Percentiles rank a stretch among this genome's conserved stretches.
Conservation (phyloP, 64 coral and sea anemone genomes). For the Stylophora pistillata region DNA sequence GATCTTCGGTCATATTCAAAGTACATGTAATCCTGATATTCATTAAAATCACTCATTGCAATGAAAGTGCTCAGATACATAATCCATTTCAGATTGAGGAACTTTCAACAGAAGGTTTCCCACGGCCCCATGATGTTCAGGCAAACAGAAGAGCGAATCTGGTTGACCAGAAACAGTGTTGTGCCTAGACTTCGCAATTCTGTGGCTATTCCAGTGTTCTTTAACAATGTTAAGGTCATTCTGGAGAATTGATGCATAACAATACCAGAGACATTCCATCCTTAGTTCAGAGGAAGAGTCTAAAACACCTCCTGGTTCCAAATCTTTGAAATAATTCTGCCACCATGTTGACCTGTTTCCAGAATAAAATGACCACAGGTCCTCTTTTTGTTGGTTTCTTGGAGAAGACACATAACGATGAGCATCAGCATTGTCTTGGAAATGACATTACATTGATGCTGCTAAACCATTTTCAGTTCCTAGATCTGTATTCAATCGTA, state of each 20-base stretch:
- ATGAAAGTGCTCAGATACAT: conserved; percentile 50
- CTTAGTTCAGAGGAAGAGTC: conserved; percentile 24
- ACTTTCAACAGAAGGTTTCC: conserved; percentile 32
- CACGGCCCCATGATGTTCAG: conserved; percentile 17
- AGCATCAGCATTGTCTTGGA: too few species aligned
- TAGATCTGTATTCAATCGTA: too few species aligned
- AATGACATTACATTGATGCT: too few species aligned
- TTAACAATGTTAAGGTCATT: conserved; percentile 22
- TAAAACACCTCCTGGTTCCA: conserved; percentile 15
- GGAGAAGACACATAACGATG: too few species aligned
- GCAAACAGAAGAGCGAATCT: conserved; percentile 36
- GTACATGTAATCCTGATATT: conserved; percentile 67
- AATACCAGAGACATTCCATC: conserved; percentile 32
- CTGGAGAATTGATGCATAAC: too few species aligned
- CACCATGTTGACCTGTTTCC: conserved; percentile 9
- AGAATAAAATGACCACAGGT: conserved; percentile 27
- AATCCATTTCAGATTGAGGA: conserved; percentile 45
- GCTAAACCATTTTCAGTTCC: too few species aligned
- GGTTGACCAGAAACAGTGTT: conserved; percentile 28
- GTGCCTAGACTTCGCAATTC: conserved; percentile 7
- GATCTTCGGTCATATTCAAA: conserved; percentile 46
- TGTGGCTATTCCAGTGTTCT: conserved; percentile 15
- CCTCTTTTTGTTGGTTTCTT: conserved; percentile 22
- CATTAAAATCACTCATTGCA: conserved; percentile 19
- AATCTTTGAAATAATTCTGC: conserved; percentile 6